Evolutionary conservation across 2,113 vertebrate genomes (phyloP).

Genomic region (Tichodroma muraria): DNA sequence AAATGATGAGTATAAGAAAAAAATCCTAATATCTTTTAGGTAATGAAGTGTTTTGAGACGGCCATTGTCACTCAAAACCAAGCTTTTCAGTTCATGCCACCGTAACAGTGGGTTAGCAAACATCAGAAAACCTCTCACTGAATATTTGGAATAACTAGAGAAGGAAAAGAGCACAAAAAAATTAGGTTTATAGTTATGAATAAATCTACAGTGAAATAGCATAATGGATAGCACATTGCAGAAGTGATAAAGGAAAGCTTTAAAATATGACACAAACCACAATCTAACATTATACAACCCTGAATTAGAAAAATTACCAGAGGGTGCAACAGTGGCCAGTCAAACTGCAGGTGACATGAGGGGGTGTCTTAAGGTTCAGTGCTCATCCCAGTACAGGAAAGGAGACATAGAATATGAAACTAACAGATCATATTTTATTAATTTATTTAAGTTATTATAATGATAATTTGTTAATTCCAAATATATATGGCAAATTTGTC

Average conservation of each 20-base stretch:
- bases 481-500: background rate
- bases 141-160: background rate
- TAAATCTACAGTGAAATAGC: background rate
- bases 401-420: background rate
- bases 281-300: background rate
- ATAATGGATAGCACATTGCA: rapidly evolving
- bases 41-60: background rate
- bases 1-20: background rate
- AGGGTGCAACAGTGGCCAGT: background rate
- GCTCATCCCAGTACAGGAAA: background rate
- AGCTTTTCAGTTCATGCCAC: background rate
- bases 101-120: background rate
- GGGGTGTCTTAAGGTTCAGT: background rate
- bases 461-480: background rate
- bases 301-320: background rate
- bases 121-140: background rate
- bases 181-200: background rate
- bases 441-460: background rate
- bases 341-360: background rate
- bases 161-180: background rate
- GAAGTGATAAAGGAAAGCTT: background rate
- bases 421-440: background rate
- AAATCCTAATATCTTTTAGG: background rate
- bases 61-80: background rate
- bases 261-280: background rate